These are phyloP conservation scores for Ryuthela nishihirai DNA, from an alignment of 2,888 invertebrate species.

Conservation along the genomic window DNA sequence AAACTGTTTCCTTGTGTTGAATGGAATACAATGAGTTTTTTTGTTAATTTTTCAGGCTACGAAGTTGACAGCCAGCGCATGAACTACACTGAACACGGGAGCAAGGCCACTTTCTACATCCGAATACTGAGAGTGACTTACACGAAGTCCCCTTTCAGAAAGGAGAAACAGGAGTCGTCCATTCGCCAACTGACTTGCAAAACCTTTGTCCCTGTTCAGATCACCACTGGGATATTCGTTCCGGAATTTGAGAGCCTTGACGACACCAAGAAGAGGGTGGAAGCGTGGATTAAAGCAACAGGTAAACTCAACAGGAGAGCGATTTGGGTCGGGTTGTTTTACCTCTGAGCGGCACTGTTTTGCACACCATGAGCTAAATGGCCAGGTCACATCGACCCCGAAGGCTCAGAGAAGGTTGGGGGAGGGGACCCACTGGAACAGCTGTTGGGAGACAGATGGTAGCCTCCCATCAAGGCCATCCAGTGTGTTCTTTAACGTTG, in stretches of 20 bases:
- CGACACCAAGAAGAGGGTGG: constrained; percentile 26
- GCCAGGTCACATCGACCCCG: no score
- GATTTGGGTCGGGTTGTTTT: no score
- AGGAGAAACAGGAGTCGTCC: background rate
- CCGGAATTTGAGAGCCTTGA: constrained; percentile 34
- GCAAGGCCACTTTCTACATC: constrained; percentile 30
- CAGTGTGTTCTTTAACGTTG: no score
- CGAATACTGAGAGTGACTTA: constrained; percentile 40
- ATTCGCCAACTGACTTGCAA: constrained; percentile 27
- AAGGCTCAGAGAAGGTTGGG: no score
- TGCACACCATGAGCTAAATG: no score
- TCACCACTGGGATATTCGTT: constrained; percentile 16
- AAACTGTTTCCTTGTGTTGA: no score
- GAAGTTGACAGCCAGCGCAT: constrained; percentile 37
- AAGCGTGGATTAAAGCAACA: constrained; percentile 38
- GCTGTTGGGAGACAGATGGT: no score
- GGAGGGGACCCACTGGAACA: no score
- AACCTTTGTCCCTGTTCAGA: constrained; percentile 35
- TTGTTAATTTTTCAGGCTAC: constrained; percentile 1
- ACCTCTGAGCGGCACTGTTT: no score
- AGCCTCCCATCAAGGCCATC: no score
- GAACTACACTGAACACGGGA: constrained; percentile 40
- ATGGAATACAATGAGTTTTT: no score
- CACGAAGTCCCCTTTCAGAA: constrained; percentile 14
- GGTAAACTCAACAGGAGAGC: no score